Evolutionary conservation across 2,888 invertebrate genomes (phyloP).

Genomic region (Antheraea yamamai): DNA sequence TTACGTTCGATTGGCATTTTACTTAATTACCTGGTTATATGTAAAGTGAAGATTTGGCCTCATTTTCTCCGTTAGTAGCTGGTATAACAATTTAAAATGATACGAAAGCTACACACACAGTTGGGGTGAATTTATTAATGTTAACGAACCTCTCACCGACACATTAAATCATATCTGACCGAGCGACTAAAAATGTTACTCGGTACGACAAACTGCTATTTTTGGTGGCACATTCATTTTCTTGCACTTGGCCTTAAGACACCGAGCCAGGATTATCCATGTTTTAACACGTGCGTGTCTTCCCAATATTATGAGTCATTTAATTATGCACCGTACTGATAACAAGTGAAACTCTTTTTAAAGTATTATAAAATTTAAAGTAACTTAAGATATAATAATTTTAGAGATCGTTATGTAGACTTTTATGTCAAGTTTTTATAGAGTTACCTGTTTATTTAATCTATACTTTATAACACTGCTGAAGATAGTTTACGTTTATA

Average conservation of each 20-base stretch:
- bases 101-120: conserved; percentile 31
- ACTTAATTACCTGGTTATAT: too few relatives aligned
- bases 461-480: not conserved
- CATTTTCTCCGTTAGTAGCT: too few relatives aligned
- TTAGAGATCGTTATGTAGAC: conserved; percentile 8
- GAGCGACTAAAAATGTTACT: conserved; percentile 71
- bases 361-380: conserved; percentile 6
- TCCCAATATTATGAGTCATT: conserved; percentile 13
- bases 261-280: conserved; percentile 8
- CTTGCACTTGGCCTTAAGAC: conserved; percentile 24
- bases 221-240: conserved; percentile 47
- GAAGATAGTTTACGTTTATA: not conserved
- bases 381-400: conserved; percentile 11
- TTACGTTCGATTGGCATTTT: too few relatives aligned
- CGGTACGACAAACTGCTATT: conserved; percentile 60
- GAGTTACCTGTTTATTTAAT: not conserved
- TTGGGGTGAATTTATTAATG: conserved; percentile 72
- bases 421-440: not conserved
- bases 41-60: too few relatives aligned
- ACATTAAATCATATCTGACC: conserved; percentile 78
- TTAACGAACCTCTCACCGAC: conserved; percentile 73
- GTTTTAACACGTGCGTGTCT: conserved; percentile 18
- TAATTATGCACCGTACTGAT: conserved; percentile 14
- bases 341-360: conserved; percentile 8
- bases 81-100: not conserved